A percentile compares a stretch with the other conserved stretches of the same genome.
Evolutionary conservation across 2,888 invertebrate genomes (phyloP).

Genomic region (Drosophila histrio): DNA sequence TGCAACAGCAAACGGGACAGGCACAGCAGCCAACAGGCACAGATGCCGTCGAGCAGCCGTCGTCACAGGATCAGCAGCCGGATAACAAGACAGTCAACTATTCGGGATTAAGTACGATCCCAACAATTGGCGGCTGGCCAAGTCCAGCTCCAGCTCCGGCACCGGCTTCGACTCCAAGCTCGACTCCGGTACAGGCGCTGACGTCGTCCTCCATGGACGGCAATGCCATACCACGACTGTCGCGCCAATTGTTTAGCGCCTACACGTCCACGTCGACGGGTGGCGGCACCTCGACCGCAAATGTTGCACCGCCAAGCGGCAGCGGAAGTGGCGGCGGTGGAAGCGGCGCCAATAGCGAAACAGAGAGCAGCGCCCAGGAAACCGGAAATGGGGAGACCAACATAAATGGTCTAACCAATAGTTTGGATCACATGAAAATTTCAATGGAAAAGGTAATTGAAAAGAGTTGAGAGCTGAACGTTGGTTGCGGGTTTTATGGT

Average conservation of each 20-base stretch:
- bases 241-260: slow-evolving; percentile 60
- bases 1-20: slow-evolving; percentile 35
- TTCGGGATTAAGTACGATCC: slow-evolving; percentile 34
- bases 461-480: neutral
- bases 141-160: slow-evolving; percentile 50
- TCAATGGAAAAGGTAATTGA: slow-evolving; percentile 80
- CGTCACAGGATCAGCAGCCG: slow-evolving; percentile 24
- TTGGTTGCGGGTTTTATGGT: neutral
- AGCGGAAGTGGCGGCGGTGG: slow-evolving; percentile 32
- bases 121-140: slow-evolving; percentile 63
- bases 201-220: slow-evolving; percentile 33
- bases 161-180: slow-evolving; percentile 35
- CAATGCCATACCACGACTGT: slow-evolving; percentile 61
- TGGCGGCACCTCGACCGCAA: neutral
- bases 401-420: slow-evolving; percentile 78
- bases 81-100: slow-evolving; percentile 56
- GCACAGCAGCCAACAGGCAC: slow-evolving; percentile 20
- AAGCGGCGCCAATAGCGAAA: slow-evolving; percentile 54
- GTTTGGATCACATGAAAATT: slow-evolving; percentile 79
- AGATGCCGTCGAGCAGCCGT: slow-evolving; percentile 32
- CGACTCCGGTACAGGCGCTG: slow-evolving; percentile 8
- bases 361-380: slow-evolving; percentile 66
- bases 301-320: slow-evolving; percentile 11
- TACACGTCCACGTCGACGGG: slow-evolving; percentile 49
- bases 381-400: slow-evolving; percentile 66